Evolutionary conservation across 2,797 vertebrate species (phyloP).

Genomic region (Gymnocypris eckloni): DNA sequence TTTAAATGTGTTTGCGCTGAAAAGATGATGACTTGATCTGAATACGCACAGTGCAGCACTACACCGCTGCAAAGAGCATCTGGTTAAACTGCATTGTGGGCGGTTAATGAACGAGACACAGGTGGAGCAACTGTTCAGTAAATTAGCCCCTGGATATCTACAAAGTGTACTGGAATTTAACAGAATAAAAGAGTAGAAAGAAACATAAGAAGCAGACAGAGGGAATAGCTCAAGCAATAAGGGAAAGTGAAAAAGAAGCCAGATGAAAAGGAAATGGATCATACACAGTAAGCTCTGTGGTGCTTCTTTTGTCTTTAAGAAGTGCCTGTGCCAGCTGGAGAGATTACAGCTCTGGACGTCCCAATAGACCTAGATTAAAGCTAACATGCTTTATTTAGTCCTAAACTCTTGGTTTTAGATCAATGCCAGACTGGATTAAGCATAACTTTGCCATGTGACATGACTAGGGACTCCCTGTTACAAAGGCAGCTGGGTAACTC

Average conservation of each 20-base stretch:
- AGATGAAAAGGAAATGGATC: slow-evolving; percentile 28
- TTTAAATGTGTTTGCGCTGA: neutral
- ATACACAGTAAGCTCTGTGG: slow-evolving; percentile 12
- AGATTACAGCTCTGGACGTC: slow-evolving; percentile 43
- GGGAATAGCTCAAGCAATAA: neutral
- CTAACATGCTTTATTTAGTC: slow-evolving; percentile 56
- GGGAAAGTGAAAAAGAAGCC: neutral
- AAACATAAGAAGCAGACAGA: slow-evolving; percentile 10
- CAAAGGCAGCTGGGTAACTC: slow-evolving; percentile 20
- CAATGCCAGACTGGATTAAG: slow-evolving; percentile 50
- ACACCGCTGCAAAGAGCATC: neutral
- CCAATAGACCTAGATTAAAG: slow-evolving; percentile 47
- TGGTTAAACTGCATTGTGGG: slow-evolving; percentile 11
- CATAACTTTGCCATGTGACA: slow-evolving; percentile 37
- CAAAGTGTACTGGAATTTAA: neutral
- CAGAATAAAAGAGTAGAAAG: slow-evolving; percentile 14
- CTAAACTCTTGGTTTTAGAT: slow-evolving; percentile 51
- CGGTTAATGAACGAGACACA: slow-evolving; percentile 1
- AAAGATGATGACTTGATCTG: neutral
- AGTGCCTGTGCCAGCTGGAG: slow-evolving; percentile 40
- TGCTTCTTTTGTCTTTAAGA: slow-evolving; percentile 31
- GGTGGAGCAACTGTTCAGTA: slow-evolving; percentile 14
- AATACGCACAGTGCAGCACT: neutral
- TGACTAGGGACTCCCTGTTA: slow-evolving; percentile 32
- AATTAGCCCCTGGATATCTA: slow-evolving; percentile 14